A percentile compares a stretch with the other conserved stretches of the same genome.
Evolutionary conservation across 2,888 invertebrate species (phyloP).

Genomic region (Disparrhopalites patrizii): DNA sequence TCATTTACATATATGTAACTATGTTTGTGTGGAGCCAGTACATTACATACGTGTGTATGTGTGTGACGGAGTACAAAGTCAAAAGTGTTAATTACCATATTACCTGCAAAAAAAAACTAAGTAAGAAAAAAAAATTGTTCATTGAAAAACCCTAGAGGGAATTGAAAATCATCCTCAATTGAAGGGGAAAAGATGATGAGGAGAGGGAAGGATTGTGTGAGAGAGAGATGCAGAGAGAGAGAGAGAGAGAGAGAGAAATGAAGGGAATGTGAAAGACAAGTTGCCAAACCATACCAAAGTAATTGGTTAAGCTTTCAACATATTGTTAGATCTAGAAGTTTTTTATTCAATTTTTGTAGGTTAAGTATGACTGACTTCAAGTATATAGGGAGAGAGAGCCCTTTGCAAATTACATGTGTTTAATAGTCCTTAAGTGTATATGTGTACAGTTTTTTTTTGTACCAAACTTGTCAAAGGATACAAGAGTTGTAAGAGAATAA

Average conservation of each 20-base stretch:
- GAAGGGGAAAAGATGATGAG: not conserved
- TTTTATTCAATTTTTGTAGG: not conserved
- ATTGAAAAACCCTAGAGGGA: not conserved
- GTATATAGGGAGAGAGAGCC: no score
- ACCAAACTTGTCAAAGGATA: no score
- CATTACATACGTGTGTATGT: no score
- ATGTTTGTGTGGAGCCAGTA: not conserved
- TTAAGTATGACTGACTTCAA: not conserved
- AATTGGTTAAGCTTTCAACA: constrained; percentile 9
- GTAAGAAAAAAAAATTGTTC: no score
- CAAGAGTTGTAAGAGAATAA: no score
- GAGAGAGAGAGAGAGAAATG: no score
- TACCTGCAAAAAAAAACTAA: not conserved
- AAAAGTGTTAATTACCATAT: not conserved
- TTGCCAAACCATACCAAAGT: constrained; percentile 1
- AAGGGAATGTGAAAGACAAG: not conserved
- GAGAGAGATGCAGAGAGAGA: no score
- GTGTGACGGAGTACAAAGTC: not conserved
- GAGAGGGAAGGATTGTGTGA: no score
- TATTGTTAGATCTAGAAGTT: not conserved
- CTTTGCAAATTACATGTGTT: constrained; percentile 2
- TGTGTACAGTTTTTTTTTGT: no score
- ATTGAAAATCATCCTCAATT: not conserved
- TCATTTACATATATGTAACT: not conserved
- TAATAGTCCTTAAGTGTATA: no score